Evolutionary conservation across 2,113 vertebrate genomes (phyloP).

Genomic region (Puma concolor): DNA sequence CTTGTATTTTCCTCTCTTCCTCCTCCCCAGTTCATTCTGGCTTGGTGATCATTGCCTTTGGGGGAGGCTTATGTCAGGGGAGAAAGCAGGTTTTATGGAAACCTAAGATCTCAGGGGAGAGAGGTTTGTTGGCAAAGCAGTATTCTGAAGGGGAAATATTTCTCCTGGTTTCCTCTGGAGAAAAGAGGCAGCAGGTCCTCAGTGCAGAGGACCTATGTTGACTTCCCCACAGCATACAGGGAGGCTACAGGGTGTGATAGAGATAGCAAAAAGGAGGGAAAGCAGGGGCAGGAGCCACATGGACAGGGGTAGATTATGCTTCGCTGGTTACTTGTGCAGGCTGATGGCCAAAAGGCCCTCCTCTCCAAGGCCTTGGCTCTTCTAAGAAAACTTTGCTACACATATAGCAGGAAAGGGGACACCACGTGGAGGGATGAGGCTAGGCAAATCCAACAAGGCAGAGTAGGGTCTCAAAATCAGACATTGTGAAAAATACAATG

Average conservation of each 20-base stretch:
- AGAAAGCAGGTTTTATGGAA: background rate
- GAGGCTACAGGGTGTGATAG: background rate
- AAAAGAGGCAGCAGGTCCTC: background rate
- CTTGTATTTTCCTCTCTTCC: background rate
- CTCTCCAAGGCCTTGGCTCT: background rate
- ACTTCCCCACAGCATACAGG: background rate
- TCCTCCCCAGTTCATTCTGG: background rate
- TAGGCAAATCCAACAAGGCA: background rate
- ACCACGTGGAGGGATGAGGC: background rate
- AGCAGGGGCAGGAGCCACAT: too few relatives aligned
- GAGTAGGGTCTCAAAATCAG: background rate
- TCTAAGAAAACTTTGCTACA: background rate
- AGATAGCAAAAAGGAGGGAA: background rate
- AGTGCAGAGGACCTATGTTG: background rate
- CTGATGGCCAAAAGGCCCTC: background rate
- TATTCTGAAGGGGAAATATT: background rate
- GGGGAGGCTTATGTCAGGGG: background rate
- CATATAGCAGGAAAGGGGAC: background rate
- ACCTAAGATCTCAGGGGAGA: background rate
- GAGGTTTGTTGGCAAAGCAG: background rate
- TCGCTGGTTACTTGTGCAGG: background rate
- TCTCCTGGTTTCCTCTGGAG: background rate
- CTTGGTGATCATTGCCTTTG: background rate
- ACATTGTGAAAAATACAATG: constrained; percentile 37
- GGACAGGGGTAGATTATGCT: background rate